phyloP scores from a whole-genome alignment of 2,113 vertebrate genomes.

The Oriolus oriolus region DNA sequence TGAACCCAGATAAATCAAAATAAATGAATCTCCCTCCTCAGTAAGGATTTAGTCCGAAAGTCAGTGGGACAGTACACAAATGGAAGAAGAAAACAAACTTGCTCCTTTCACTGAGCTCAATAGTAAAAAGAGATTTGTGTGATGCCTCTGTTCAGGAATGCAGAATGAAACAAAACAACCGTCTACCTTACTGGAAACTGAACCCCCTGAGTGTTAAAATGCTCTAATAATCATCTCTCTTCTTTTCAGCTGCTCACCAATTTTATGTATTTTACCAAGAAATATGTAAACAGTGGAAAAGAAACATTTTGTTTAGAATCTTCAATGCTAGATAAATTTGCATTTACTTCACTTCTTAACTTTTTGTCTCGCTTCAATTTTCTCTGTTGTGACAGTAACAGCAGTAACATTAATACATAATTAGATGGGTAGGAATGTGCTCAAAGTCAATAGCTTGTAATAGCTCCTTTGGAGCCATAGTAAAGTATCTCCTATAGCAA shows the following conservation, averaged over 20 bases:
- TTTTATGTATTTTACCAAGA: neutral
- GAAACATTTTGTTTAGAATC: neutral
- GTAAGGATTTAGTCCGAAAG: neutral
- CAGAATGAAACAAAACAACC: neutral
- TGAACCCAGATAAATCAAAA: neutral
- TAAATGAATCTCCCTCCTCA: neutral
- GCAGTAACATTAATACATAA: constrained; percentile 16
- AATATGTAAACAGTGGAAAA: neutral
- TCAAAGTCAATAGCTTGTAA: constrained; percentile 51
- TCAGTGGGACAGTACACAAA: neutral
- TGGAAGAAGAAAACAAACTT: neutral
- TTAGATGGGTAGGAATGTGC: constrained; percentile 35
- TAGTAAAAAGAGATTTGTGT: neutral
- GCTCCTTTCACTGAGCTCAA: neutral
- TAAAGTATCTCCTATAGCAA: constrained; percentile 62
- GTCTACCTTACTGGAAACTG: neutral
- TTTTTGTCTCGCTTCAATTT: neutral
- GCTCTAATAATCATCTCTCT: neutral
- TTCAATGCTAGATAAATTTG: neutral
- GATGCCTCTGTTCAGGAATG: neutral
- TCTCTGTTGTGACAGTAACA: neutral
- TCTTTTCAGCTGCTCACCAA: neutral
- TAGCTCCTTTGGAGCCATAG: constrained; percentile 66
- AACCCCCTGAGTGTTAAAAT: neutral
- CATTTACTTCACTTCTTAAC: neutral